Evolutionary conservation across 2,888 invertebrate genomes (phyloP), one percentile per base, ranked within the genome.

Genomic region (Serripes groenlandicus): DNA sequence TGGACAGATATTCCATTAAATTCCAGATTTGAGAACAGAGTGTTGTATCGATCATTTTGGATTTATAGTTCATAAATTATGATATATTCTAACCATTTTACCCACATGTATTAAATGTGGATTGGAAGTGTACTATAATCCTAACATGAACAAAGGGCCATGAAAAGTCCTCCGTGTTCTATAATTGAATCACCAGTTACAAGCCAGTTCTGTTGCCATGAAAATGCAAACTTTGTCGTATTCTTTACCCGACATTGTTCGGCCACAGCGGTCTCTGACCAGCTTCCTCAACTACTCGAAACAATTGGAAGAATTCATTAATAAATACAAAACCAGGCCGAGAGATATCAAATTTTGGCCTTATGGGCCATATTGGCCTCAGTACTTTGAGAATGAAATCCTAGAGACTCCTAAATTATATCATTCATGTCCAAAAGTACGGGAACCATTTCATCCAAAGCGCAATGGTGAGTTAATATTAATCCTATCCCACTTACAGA

Each of bases 311-410:
- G 91, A 91, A 21, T 93, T 91, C 77, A 92, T 93, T 4, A 79
- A 83, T 11, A 90, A 91, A 28, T 92, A 92, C 75, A 92, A 92
- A 79, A 88, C 90, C 26, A 78, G 90, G 58, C 93, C 93, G 9
- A 89, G 90, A 42, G 93, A 93, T 84, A 92, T 93, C 23, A 92
- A 93, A 76, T 91, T 91, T 86, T 93, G 93, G 93, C 93, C 93
- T 0, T 93, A 93, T 79, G 93, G 93, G 1, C 93, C 93, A 0
- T 93, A 93, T 77, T 93, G 93, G 93, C 93, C 93, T 0, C 83
- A 83, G 30, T 89, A 89, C 66, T 88, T 88, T 75, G 88, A 90
- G n/a, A 89, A 89, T 64, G 88, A 90, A 18, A 85, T 92, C 34
- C 77, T 92, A 5, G 88, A 90, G 64, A 92, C 93, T 1, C 93